Percentiles rank a stretch among this genome's conserved stretches.
These are phyloP conservation scores for Cuculus canorus DNA, from an alignment of 2,797 vertebrate species.

Conservation along the genomic window DNA sequence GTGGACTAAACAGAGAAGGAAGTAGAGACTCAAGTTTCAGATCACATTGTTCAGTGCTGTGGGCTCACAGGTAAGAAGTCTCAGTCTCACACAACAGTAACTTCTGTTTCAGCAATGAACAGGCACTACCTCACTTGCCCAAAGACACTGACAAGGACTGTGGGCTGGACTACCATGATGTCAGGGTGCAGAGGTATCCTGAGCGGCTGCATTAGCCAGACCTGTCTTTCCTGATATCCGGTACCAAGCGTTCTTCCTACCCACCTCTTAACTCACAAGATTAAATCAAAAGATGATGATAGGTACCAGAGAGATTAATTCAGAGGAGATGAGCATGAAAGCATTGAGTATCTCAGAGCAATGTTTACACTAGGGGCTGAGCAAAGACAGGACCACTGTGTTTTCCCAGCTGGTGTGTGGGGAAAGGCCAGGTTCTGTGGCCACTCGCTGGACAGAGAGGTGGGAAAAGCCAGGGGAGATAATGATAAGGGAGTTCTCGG, in stretches of 20 bases:
- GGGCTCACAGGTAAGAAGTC: not conserved
- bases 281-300: not conserved
- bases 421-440: not conserved
- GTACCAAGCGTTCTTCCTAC: not conserved
- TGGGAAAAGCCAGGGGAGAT: not conserved
- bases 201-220: not conserved
- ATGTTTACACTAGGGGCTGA: not conserved
- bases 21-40: not conserved
- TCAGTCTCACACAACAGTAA: not conserved
- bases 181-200: not conserved
- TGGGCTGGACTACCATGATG: not conserved
- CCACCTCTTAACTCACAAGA: not conserved
- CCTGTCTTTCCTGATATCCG: not conserved
- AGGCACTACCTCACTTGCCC: not conserved
- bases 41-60: fast-evolving
- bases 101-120: not conserved
- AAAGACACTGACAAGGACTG: not conserved
- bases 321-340: not conserved
- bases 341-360: not conserved
- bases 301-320: not conserved
- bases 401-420: not conserved
- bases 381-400: fast-evolving
- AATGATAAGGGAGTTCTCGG: fast-evolving
- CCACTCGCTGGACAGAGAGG: fast-evolving
- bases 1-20: not conserved